These are phyloP conservation scores for Drosophila leonis DNA, from an alignment of 2,888 invertebrate species.

Conservation along the genomic window DNA sequence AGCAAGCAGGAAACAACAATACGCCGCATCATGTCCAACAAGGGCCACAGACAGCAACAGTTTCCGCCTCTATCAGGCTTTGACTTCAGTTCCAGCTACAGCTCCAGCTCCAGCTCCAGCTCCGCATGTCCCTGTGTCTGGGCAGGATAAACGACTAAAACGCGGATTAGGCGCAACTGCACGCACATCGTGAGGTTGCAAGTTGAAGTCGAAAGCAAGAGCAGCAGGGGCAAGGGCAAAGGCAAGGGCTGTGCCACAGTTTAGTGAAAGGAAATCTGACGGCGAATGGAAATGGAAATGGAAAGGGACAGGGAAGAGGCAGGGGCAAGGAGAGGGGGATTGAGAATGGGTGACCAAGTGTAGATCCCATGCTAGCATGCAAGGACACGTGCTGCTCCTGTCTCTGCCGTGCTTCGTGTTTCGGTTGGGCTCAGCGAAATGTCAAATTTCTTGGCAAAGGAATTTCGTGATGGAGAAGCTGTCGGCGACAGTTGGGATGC, in stretches of 20 bases:
- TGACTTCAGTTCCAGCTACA: background rate
- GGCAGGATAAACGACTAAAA: conserved; percentile 68
- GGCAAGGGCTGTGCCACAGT: conserved; percentile 3
- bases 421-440: background rate
- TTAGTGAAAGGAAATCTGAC: conserved; percentile 5
- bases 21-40: conserved; percentile 65
- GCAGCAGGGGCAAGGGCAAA: background rate
- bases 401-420: background rate
- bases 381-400: conserved; percentile 66
- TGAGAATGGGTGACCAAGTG: conserved; percentile 16
- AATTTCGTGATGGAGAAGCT: conserved; percentile 10
- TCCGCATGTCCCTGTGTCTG: conserved; percentile 13
- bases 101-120: background rate
- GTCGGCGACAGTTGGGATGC: background rate
- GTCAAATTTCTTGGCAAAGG: conserved; percentile 9
- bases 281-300: background rate
- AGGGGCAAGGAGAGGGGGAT: background rate
- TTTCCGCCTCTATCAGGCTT: conserved; percentile 30
- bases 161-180: conserved; percentile 77
- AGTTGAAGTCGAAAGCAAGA: conserved; percentile 16
- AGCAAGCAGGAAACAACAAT: conserved; percentile 60
- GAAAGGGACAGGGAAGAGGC: background rate
- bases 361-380: conserved; percentile 70
- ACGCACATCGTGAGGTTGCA: conserved; percentile 72
- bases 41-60: conserved; percentile 43